phyloP scores from a whole-genome alignment of 2,113 vertebrate species.

The Siniperca chuatsi region DNA sequence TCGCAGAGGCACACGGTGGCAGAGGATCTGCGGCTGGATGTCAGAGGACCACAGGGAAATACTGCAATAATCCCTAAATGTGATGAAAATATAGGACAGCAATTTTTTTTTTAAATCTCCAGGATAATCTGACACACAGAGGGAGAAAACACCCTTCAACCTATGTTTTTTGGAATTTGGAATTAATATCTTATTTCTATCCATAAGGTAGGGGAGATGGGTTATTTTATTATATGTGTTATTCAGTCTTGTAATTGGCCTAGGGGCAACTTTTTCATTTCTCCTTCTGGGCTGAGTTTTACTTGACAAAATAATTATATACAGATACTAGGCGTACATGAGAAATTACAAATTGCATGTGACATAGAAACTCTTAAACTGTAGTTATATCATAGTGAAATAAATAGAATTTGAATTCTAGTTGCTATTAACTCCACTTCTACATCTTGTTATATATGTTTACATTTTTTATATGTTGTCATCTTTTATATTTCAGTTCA shows the following conservation, averaged over 20 bases:
- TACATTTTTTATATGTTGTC: neutral
- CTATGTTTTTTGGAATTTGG: conserved; percentile 53
- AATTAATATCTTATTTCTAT: conserved; percentile 61
- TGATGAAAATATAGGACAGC: conserved; percentile 61
- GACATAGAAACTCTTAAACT: neutral
- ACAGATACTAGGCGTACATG: neutral
- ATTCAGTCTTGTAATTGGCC: neutral
- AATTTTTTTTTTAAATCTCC: conserved; percentile 24
- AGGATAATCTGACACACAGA: conserved; percentile 60
- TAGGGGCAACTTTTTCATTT: neutral
- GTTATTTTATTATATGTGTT: neutral
- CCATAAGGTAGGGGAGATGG: conserved; percentile 71
- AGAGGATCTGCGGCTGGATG: conserved; percentile 68
- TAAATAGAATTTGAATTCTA: neutral
- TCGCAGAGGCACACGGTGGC: conserved; percentile 41
- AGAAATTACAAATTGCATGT: neutral
- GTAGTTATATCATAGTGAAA: neutral
- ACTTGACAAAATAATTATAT: neutral
- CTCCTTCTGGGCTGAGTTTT: neutral
- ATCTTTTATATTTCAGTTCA: neutral
- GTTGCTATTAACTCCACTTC: neutral
- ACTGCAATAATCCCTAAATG: conserved; percentile 68
- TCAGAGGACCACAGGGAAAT: conserved; percentile 55
- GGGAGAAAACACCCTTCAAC: conserved; percentile 32
- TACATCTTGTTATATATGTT: neutral